Evolutionary conservation across 2,888 invertebrate genomes (phyloP).

Genomic region (Enchytraeus crypticus): DNA sequence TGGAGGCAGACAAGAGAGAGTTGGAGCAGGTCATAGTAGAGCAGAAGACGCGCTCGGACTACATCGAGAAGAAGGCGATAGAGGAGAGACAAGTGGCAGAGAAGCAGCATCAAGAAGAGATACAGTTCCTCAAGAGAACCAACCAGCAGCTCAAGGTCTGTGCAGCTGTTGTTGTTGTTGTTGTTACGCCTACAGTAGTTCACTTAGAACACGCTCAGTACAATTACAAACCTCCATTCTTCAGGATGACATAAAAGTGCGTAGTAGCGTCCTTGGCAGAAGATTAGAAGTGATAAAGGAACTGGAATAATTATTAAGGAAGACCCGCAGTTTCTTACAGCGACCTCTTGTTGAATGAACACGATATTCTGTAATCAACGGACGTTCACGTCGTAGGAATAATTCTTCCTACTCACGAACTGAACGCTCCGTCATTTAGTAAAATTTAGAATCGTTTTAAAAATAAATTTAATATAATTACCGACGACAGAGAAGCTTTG

Average conservation of each 20-base stretch:
- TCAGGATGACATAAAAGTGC: background rate
- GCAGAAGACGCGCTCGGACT: slow-evolving; percentile 49
- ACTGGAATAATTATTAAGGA: no score
- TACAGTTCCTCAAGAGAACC: slow-evolving; percentile 82
- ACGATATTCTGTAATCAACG: no score
- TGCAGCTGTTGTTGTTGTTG: background rate
- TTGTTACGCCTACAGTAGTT: background rate
- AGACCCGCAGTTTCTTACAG: no score
- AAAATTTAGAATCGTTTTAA: no score
- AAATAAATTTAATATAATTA: no score
- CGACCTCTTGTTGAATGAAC: no score
- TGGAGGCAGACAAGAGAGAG: slow-evolving; percentile 64
- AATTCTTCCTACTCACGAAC: no score
- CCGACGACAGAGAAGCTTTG: no score
- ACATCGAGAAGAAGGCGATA: slow-evolving; percentile 49
- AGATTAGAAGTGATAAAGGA: no score
- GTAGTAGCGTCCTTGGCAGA: no score
- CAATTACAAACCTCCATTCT: background rate
- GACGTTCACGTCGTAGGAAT: no score
- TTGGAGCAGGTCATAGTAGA: slow-evolving; percentile 63
- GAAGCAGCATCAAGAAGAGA: slow-evolving; percentile 83
- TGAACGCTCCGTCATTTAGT: no score
- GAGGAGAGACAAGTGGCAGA: slow-evolving; percentile 81
- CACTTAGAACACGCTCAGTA: background rate
- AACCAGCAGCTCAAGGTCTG: slow-evolving; percentile 85